Base-by-base conservation (phyloP, 2,888 invertebrate species). In the Cerceris rybyensis region DNA sequence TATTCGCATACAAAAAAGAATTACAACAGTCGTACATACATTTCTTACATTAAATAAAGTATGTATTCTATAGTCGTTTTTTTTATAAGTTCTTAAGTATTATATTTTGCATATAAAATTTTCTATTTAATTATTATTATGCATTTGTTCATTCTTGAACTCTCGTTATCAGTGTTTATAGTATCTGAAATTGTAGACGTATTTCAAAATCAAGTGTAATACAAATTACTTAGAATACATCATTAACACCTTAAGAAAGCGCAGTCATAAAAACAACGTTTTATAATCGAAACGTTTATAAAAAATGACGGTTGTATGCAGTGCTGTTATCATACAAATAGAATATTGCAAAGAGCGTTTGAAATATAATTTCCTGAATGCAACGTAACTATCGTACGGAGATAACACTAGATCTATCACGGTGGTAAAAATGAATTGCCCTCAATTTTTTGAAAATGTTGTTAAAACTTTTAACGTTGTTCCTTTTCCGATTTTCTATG, bases 311-410 rank as follows among this genome's bases (percentile, higher is more conserved):
- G 76, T 88, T 89, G 88, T 87, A 90, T 90, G 87, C 84, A 88
- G 84, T 84, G 84, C 81, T 87, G 85, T 84, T 87, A 88, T 91
- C 81, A 89, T 92, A 92, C 91, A 92, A 90, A 86, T 90, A 82
- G 86, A 89, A 91, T 87, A 87, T 8, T 88, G 43, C 78, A 86
- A 87, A 88, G 89, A 86, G 86, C 88, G 84, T 88, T 89, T 83
- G 87, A 90, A 89, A 88, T 90, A 91, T 86, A 84, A 84, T 86
- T 88, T 88, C 88, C 90, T 85, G 91, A 91, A 90, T 87, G 89
- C 85, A 89, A 90, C 89, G 74, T 85, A 90, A 88, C 81, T 66
- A 66, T 84, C 86, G 80, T 79, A 88, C 88, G 84, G 78, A 85
- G 58, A n/a, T n/a, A n/a, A n/a, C n/a, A n/a, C n/a, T n/a, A n/a